Evolutionary conservation across 1,140 invertebrate species (phyloP), one percentile per base, ranked within the genome.

Genomic region (Colletes latitarsis): DNA sequence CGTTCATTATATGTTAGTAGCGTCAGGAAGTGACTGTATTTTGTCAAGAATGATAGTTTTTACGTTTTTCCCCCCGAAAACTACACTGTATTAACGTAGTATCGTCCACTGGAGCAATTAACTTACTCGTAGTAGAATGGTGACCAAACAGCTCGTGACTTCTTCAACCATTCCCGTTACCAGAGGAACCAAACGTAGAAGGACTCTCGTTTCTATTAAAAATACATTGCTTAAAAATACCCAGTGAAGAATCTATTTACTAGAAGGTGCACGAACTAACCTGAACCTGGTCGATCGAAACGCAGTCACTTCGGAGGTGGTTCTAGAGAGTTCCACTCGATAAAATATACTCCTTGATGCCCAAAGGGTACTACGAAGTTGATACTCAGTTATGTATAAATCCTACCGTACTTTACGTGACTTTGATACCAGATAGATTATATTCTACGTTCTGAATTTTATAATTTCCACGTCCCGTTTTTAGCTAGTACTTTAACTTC

Each of bases 151-250:
- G 30, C 46, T 21, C 55, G 52, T 30, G 52, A 12, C 19, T 69
- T 49, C 19, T 46, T 62, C 46, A 15, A 9, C 41, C n/a, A 68
- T 68, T 58, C 58, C 71, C 58, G 71, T 62, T 53, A 63, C 71
- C 49, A 21, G 60, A 73, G 57, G 30, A 63, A 70, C 68, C 17
- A n/a, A 66, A 19, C 30, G 43, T 43, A 30, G 46, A 15, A n/a
- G 8, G 73, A 4, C 43, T 66, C 21, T 30, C 43, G 21, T 66
- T 75, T 52, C 21, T 30, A 30, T 30, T 30, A 30, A 30, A 30
- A 30, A 30, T 30, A 30, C 8, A 43, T 10, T 17, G 14, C 60
- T 63, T 30, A 5, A 63, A 41, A 41, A 5, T 63, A 15, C 30
- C 8, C 60, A 14, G 17, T 9, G 60, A 6, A 41, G 5, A 63